phyloP scores from a whole-genome alignment of 1,140 invertebrate species.

The Pseudomyrmex flavicornis region DNA sequence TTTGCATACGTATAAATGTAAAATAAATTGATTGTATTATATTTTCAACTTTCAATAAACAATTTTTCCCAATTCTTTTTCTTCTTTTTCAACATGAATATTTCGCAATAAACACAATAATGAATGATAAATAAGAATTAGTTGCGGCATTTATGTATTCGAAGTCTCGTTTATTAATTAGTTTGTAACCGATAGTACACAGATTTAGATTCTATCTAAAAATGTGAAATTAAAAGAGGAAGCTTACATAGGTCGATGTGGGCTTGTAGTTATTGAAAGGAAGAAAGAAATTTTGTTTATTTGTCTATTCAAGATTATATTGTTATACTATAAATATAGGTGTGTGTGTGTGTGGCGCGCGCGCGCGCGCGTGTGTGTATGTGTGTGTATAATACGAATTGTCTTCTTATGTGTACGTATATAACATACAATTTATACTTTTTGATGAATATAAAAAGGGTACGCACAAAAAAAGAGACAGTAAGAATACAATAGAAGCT shows the following conservation, averaged over 20 bases:
- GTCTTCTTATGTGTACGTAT: constrained; percentile 52
- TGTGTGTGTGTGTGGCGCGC: too few relatives aligned
- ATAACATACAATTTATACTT: constrained; percentile 56
- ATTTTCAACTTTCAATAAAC: constrained; percentile 74
- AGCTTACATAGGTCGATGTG: too few relatives aligned
- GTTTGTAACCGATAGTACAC: too few relatives aligned
- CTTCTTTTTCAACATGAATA: not conserved
- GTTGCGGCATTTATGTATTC: constrained; percentile 10
- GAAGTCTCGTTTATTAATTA: not conserved
- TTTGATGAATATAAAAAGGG: constrained; percentile 69
- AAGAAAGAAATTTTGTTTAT: too few relatives aligned
- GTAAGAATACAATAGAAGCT: constrained; percentile 41
- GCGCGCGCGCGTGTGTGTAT: too few relatives aligned
- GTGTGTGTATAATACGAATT: constrained; percentile 20
- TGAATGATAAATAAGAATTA: constrained; percentile 7
- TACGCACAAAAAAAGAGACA: constrained; percentile 61
- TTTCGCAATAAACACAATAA: not conserved
- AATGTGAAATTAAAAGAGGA: too few relatives aligned
- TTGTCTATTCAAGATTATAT: not conserved
- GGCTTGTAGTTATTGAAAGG: too few relatives aligned
- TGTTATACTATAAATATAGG: too few relatives aligned
- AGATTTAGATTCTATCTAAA: too few relatives aligned
- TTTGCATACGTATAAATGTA: constrained; percentile 72
- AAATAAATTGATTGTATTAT: constrained; percentile 81
- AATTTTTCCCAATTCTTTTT: constrained; percentile 24